Percentiles rank a stretch among this genome's conserved stretches.
Conservation (phyloP, 2,797 vertebrate species). For the Microctenopoma steveboyesi region DNA sequence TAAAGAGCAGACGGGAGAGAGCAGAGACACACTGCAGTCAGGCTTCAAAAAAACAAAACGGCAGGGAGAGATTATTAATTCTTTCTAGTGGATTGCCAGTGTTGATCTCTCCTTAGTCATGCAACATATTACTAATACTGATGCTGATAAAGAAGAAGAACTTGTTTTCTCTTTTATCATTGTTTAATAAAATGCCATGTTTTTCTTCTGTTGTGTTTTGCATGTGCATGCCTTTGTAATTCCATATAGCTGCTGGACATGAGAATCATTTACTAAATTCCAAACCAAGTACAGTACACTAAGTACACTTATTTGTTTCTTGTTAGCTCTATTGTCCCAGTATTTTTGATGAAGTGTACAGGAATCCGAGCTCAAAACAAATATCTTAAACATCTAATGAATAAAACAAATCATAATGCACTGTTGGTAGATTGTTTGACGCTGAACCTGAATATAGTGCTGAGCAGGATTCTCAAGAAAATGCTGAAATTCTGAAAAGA, state of each 20-base stretch:
- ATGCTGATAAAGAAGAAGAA: not conserved
- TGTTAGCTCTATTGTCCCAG: not conserved
- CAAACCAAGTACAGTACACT: not conserved
- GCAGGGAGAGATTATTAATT: constrained; percentile 52
- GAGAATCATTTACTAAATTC: constrained; percentile 19
- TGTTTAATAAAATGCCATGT: not conserved
- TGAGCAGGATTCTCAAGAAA: constrained; percentile 2
- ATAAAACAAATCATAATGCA: not conserved
- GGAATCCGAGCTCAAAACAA: not conserved
- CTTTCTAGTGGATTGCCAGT: constrained; percentile 28
- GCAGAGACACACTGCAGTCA: constrained; percentile 33
- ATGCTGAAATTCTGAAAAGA: constrained; percentile 2
- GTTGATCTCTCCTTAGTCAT: constrained; percentile 52
- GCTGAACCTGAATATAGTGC: not conserved
- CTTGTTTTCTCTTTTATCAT: too few relatives aligned
- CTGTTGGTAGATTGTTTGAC: not conserved
- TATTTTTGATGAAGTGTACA: not conserved
- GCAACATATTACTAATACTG: not conserved
- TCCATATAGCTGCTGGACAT: not conserved
- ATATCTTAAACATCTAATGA: not conserved
- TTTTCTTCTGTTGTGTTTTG: too few relatives aligned
- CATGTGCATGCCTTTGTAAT: not conserved
- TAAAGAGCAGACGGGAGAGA: constrained; percentile 32
- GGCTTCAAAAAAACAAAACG: constrained; percentile 41
- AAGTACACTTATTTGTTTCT: not conserved